Percentiles rank a stretch among this genome's conserved stretches.
Conservation (phyloP, 2,113 vertebrate genomes). For the Amphiprion ocellaris region DNA sequence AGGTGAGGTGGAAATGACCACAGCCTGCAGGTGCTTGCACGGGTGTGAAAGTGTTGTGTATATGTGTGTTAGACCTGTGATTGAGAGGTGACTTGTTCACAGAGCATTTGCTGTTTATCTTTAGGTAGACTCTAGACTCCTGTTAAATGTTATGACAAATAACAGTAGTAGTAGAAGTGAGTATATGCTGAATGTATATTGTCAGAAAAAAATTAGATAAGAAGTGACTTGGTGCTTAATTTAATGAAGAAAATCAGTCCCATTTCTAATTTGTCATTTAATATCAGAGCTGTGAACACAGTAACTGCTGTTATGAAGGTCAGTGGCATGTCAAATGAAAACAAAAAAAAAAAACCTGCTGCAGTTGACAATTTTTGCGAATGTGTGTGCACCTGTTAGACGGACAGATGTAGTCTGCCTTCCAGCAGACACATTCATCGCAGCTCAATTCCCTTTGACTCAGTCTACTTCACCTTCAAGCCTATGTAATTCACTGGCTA, state of each 20-base stretch:
- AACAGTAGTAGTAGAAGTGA: background rate
- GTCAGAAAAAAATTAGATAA: background rate
- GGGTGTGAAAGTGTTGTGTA: background rate
- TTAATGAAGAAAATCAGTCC: background rate
- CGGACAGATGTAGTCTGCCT: constrained; percentile 18
- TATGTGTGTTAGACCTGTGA: background rate
- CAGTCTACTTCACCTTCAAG: constrained; percentile 20
- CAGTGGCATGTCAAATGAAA: constrained; percentile 38
- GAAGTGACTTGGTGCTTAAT: constrained; percentile 6
- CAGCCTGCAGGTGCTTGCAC: background rate
- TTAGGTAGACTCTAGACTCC: background rate
- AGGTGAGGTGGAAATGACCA: constrained; percentile 14
- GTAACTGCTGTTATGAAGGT: constrained; percentile 43
- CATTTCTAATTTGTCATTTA: constrained; percentile 2
- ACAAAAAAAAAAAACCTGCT: constrained; percentile 12
- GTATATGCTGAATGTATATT: background rate
- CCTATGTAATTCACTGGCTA: constrained; percentile 10
- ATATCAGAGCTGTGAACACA: constrained; percentile 10
- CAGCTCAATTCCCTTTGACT: constrained; percentile 20
- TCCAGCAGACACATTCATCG: constrained; percentile 18
- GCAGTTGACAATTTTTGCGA: background rate
- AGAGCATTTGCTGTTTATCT: background rate
- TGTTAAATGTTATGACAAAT: background rate
- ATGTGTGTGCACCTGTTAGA: background rate
- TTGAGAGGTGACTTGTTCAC: no score